These are phyloP conservation scores for Balanococcus diminutus DNA, from an alignment of 2,888 invertebrate genomes.

Conservation along the genomic window DNA sequence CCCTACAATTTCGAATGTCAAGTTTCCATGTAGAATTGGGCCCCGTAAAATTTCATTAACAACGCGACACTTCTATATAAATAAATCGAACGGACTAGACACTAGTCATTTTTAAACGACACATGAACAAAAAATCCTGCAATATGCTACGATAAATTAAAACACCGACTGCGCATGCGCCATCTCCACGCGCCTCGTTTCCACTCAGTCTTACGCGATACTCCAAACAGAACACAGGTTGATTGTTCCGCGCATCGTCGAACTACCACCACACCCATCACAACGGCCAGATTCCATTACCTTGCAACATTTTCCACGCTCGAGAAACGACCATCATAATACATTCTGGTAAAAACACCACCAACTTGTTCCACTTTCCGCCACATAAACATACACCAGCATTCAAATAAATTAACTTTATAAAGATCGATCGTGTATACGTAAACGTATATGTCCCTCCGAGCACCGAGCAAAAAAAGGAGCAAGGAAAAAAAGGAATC, in stretches of 20 bases:
- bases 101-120: too few species aligned
- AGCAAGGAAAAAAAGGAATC: too few species aligned
- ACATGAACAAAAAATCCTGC: too few species aligned
- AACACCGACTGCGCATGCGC: neutral
- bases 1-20: too few species aligned
- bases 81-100: too few species aligned
- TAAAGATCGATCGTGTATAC: conserved; percentile 16
- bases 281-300: neutral
- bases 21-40: too few species aligned
- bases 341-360: neutral
- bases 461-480: neutral
- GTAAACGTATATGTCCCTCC: neutral
- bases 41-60: too few species aligned
- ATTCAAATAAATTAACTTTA: conserved; percentile 35
- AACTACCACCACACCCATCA: too few species aligned
- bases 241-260: neutral
- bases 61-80: too few species aligned
- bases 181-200: neutral
- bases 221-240: neutral
- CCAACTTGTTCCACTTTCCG: conserved; percentile 36
- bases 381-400: conserved; percentile 7
- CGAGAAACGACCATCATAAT: neutral
- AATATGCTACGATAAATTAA: too few species aligned
- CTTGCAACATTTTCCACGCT: neutral
- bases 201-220: neutral